A percentile compares a stretch with the other conserved stretches of the same genome.
These are phyloP conservation scores for Meandrina meandrites DNA, from an alignment of 92 coral and sea anemone genomes.

Conservation along the genomic window DNA sequence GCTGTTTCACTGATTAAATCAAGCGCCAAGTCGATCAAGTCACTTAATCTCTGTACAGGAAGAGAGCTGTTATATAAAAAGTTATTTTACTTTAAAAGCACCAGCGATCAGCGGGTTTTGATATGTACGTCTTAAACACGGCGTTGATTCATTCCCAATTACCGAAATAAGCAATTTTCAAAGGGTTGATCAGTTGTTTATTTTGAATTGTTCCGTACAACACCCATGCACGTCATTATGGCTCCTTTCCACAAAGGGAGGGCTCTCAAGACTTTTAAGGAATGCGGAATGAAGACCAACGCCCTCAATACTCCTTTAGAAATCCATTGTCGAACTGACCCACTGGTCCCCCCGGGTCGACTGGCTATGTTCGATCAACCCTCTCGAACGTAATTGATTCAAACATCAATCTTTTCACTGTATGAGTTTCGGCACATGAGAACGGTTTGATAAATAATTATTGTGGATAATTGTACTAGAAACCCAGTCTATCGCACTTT, in stretches of 20 bases:
- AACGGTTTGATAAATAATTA: no score
- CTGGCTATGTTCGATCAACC: no score
- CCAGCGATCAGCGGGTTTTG: neutral
- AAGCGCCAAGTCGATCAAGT: neutral
- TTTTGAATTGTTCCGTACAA: neutral
- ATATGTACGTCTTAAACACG: neutral
- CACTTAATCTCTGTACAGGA: neutral
- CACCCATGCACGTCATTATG: neutral
- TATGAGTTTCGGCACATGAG: no score
- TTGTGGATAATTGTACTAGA: neutral
- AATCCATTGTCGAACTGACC: no score
- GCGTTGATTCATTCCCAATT: neutral
- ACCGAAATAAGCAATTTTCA: neutral
- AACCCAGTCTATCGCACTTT: neutral
- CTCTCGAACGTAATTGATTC: no score
- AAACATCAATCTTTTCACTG: no score
- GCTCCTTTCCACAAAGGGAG: neutral
- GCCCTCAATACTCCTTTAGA: neutral
- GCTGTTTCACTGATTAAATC: neutral
- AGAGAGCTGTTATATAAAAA: no score
- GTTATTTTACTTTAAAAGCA: neutral
- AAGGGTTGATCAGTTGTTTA: neutral
- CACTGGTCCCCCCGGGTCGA: no score
- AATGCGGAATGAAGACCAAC: slow-evolving; percentile 16
- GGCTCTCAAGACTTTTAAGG: neutral